Conservation (phyloP, 2,113 vertebrate species). For the Acrocephalus kingi region DNA sequence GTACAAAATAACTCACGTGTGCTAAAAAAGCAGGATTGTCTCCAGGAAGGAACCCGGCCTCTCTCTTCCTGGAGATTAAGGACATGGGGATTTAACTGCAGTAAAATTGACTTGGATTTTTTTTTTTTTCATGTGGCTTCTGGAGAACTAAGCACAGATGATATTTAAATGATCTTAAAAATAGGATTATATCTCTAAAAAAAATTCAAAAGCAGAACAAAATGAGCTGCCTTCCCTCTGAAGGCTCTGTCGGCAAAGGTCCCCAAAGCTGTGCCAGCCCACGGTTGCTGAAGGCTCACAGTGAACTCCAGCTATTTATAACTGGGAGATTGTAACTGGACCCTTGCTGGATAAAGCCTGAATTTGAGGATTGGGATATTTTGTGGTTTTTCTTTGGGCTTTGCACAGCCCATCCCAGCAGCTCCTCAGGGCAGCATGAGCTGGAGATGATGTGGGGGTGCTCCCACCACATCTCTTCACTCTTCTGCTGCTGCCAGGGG, state of each 20-base stretch:
- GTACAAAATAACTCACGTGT: background rate
- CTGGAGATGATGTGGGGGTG: background rate
- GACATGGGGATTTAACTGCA: background rate
- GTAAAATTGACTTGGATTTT: background rate
- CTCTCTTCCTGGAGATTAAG: background rate
- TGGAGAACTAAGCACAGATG: background rate
- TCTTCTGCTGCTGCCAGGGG: background rate
- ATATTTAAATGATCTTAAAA: slow-evolving; percentile 17
- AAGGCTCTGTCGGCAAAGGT: background rate
- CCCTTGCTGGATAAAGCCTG: background rate
- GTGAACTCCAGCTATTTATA: background rate
- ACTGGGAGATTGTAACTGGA: background rate
- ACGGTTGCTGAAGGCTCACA: background rate
- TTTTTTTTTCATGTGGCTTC: background rate
- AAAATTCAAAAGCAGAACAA: background rate
- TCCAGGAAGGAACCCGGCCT: background rate
- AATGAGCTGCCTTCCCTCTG: background rate
- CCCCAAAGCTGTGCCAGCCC: background rate
- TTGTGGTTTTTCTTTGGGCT: background rate
- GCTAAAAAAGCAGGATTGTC: background rate
- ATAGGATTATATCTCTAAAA: background rate
- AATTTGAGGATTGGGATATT: background rate
- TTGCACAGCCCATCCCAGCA: background rate
- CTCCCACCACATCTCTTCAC: background rate
- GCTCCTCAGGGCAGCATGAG: background rate